Evolutionary conservation across 2,113 vertebrate genomes (phyloP).

Genomic region (Heteronetta atricapilla): DNA sequence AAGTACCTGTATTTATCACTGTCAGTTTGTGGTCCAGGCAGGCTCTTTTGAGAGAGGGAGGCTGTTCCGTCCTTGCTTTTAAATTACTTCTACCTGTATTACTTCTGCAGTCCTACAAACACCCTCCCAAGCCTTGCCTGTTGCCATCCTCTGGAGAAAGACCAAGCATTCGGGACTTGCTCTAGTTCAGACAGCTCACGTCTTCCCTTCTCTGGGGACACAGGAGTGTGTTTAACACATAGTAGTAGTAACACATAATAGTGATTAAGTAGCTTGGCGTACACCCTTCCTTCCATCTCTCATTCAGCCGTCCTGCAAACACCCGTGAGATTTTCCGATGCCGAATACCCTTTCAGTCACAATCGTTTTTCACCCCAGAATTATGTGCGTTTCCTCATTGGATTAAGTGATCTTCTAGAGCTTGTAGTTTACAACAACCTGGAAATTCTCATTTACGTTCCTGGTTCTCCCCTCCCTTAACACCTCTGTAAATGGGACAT

Average conservation of each 20-base stretch:
- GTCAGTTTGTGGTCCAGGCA: constrained; percentile 64
- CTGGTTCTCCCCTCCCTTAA: not conserved
- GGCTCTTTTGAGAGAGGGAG: constrained; percentile 35
- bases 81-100: constrained; percentile 55
- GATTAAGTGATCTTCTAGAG: not conserved
- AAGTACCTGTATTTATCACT: constrained; percentile 72
- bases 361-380: not conserved
- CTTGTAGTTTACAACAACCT: not conserved
- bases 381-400: not conserved
- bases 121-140: rapidly evolving
- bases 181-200: not conserved
- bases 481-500: not conserved
- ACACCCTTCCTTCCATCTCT: not conserved
- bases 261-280: not conserved
- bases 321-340: not conserved
- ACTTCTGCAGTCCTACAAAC: not conserved
- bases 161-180: not conserved
- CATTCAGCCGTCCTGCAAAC: not conserved
- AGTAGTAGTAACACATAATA: no score
- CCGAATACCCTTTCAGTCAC: not conserved
- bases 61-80: constrained; percentile 67
- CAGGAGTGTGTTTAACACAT: not conserved
- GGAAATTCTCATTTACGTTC: not conserved
- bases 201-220: not conserved
- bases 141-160: not conserved